A percentile compares a stretch with the other conserved stretches of the same genome.
These are phyloP conservation scores for Ornithorhynchus anatinus DNA, from an alignment of 2,113 vertebrate species.

Conservation along the genomic window DNA sequence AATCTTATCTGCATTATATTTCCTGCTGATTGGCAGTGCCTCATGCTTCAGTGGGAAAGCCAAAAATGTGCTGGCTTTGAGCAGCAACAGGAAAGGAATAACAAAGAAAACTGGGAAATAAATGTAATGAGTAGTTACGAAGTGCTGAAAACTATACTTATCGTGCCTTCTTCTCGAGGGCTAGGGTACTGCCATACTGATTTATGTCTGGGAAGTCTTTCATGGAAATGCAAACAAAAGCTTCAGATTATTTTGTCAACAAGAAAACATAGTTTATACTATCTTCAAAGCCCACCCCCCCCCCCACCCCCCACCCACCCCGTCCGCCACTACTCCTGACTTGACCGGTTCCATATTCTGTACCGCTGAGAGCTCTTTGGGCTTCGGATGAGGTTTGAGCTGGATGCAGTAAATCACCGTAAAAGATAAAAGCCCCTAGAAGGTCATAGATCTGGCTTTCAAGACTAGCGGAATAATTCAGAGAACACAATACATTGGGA, in stretches of 20 bases:
- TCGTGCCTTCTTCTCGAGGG: conserved; percentile 49
- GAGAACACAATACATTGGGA: conserved; percentile 1
- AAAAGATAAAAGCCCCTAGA: conserved; percentile 19
- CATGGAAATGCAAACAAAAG: conserved; percentile 62
- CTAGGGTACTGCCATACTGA: conserved; percentile 60
- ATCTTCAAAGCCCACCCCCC: conserved; percentile 57
- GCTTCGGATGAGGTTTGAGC: conserved; percentile 7
- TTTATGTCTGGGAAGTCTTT: conserved; percentile 63
- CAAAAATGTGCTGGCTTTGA: conserved; percentile 72
- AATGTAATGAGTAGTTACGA: conserved; percentile 65
- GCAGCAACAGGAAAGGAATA: conserved; percentile 69
- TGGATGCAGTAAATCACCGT: conserved; percentile 43
- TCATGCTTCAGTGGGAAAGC: conserved; percentile 63
- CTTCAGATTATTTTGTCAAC: conserved; percentile 66
- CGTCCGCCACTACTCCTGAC: conserved; percentile 39
- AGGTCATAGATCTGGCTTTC: conserved; percentile 22
- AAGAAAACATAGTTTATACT: conserved; percentile 63
- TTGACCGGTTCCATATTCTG: conserved; percentile 32
- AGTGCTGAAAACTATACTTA: conserved; percentile 70
- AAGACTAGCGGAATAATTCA: conserved; percentile 16
- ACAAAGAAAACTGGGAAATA: conserved; percentile 73
- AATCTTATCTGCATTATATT: conserved; percentile 79
- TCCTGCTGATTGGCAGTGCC: conserved; percentile 73
- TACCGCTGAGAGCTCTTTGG: conserved; percentile 36
- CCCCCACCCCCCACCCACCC: too few relatives aligned